A percentile compares a stretch with the other conserved stretches of the same genome.
phyloP scores from a whole-genome alignment of 2,797 vertebrate species.

The Oreochromis grahami region DNA sequence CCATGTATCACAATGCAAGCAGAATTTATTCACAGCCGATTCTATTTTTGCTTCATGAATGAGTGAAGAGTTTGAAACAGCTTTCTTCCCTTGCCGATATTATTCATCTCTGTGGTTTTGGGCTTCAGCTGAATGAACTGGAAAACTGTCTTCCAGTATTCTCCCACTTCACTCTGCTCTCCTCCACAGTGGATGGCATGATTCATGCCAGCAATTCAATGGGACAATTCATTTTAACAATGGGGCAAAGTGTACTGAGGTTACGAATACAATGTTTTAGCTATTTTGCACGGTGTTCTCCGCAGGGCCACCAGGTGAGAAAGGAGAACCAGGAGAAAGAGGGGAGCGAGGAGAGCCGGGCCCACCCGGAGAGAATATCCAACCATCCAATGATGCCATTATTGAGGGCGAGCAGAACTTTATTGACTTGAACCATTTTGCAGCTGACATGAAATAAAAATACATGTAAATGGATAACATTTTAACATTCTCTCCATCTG shows the following conservation, averaged over 20 bases:
- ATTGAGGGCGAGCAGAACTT: conserved; percentile 74
- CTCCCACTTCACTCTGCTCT: conserved; percentile 37
- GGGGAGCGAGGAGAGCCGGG: conserved; percentile 80
- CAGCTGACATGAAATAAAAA: not conserved
- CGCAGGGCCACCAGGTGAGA: conserved; percentile 68
- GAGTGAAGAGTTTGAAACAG: not conserved
- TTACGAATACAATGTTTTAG: not conserved
- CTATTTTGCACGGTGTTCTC: not conserved
- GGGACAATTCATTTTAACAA: conserved; percentile 18
- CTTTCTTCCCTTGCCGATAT: conserved; percentile 20
- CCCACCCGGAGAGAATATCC: conserved; percentile 80
- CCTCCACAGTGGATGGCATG: conserved; percentile 10
- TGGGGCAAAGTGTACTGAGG: not conserved
- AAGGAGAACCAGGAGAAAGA: conserved; percentile 66
- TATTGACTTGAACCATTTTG: not conserved
- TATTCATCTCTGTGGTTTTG: conserved; percentile 57
- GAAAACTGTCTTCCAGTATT: conserved; percentile 10
- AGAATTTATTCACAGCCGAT: not conserved
- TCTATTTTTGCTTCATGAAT: conserved; percentile 1
- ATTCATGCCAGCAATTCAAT: conserved; percentile 26
- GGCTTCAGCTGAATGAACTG: conserved; percentile 38
- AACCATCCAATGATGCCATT: conserved; percentile 83
- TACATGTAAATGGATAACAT: not conserved
- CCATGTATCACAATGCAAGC: not conserved
- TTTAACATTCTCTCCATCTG: not conserved